Base-by-base conservation (phyloP, 2,797 vertebrate species). In the Gobio occitaniae region DNA sequence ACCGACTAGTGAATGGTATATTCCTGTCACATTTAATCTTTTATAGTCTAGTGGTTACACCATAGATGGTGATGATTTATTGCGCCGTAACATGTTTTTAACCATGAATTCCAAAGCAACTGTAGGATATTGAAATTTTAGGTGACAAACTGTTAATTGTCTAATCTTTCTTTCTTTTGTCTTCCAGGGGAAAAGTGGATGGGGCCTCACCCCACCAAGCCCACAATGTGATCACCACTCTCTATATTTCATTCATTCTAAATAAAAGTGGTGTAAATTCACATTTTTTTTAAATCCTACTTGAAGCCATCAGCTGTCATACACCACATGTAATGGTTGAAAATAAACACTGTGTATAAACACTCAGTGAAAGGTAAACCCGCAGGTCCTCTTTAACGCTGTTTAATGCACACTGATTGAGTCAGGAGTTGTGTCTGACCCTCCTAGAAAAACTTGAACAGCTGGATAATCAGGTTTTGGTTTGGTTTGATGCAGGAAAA, bases 131-230 rank as follows among this genome's bases (percentile, higher is more conserved):
- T n/a, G 38, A 59, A 41, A 44, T 44, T 13, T 65, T 16, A 65
- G 11, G 17, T 32, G 6, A 29, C 29, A 80, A 11, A 48, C 25
- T 17, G 15, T 25, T 44, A 6, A 54, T 77, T 84, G 44, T 47
- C 72, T 13, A 86, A 47, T 70, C 59, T 65, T 77, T 52, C 56
- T 68, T 70, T 76, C 74, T 0, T 84, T 90, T 54, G 41, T 92
- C 68, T 94, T 92, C 78, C 91, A 99, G 97, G 97, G 89, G 97
- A 99, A 91, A 96, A 96, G 92, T 98, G 97, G 97, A 85, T 96
- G 65, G 97, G 97, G 80, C 97, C 97, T 66, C 92, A 94, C 12
- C 97, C 96, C 3, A 17, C 48, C 44, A 87, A 87, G 10, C 25
- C 83, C 15, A 94, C 93, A 81, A 87, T 95, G 82, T 95, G 89